These are phyloP conservation scores for Emydoidea blandingii DNA, from an alignment of 2,797 vertebrate species.

Conservation along the genomic window DNA sequence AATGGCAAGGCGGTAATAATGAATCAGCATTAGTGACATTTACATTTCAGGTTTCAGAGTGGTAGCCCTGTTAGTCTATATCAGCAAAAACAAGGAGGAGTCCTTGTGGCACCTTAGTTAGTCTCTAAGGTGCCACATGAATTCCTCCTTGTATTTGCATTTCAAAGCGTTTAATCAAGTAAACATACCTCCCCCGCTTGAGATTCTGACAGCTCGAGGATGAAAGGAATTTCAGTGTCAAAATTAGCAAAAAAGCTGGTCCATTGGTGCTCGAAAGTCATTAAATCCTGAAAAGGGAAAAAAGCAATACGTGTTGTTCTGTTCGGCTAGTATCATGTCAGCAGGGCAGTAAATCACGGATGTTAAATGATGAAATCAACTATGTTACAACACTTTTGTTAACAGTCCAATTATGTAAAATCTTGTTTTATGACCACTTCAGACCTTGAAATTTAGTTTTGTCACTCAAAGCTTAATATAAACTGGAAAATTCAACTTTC, in stretches of 20 bases:
- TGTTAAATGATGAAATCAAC: neutral
- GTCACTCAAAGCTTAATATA: neutral
- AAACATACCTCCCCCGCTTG: conserved; percentile 92
- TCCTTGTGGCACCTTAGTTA: no score
- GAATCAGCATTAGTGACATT: neutral
- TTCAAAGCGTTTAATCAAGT: neutral
- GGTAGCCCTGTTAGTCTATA: no score
- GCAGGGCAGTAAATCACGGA: neutral
- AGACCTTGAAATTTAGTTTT: neutral
- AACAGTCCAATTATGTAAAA: neutral
- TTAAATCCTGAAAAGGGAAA: conserved; percentile 86
- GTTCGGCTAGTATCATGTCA: neutral
- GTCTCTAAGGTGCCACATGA: no score
- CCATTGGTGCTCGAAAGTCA: conserved; percentile 94
- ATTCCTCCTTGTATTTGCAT: neutral
- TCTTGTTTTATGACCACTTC: neutral
- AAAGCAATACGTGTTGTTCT: neutral
- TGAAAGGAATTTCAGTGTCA: conserved; percentile 94
- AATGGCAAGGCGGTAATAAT: neutral
- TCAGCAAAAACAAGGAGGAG: no score
- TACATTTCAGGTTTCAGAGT: no score
- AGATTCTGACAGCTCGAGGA: conserved; percentile 95
- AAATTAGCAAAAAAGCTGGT: conserved; percentile 91
- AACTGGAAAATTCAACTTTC: neutral
- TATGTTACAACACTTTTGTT: rapidly evolving